phyloP scores from a whole-genome alignment of 1,140 invertebrate genomes.

The silkworm (Bombyx mori) region ASM3026992v2 NC_085122.1:4653501-4654000 shows the following conservation, averaged over 20 bases:
- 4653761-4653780: conserved; percentile 31
- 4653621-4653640: conserved; percentile 81
- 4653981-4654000: conserved; percentile 59
- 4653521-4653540: conserved; percentile 9
- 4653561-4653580: conserved; percentile 14
- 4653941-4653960: conserved; percentile 72
- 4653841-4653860: conserved; percentile 67
- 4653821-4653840: conserved; percentile 44
- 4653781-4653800: conserved; percentile 36
- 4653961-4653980: conserved; percentile 53
- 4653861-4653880: conserved; percentile 75
- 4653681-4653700: conserved; percentile 59
- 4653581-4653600: conserved; percentile 33
- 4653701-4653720: conserved; percentile 67
- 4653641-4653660: conserved; percentile 70
- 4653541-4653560: conserved; percentile 22
- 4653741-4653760: conserved; percentile 71
- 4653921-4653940: conserved; percentile 68
- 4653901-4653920: conserved; percentile 64
- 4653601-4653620: conserved; percentile 68
- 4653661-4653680: conserved; percentile 62
- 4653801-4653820: conserved; percentile 27
- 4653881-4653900: conserved; percentile 69
- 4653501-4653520: conserved; percentile 13
- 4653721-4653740: conserved; percentile 71